Conservation (phyloP, 2,888 invertebrate genomes). For the Protula sp. region DNA sequence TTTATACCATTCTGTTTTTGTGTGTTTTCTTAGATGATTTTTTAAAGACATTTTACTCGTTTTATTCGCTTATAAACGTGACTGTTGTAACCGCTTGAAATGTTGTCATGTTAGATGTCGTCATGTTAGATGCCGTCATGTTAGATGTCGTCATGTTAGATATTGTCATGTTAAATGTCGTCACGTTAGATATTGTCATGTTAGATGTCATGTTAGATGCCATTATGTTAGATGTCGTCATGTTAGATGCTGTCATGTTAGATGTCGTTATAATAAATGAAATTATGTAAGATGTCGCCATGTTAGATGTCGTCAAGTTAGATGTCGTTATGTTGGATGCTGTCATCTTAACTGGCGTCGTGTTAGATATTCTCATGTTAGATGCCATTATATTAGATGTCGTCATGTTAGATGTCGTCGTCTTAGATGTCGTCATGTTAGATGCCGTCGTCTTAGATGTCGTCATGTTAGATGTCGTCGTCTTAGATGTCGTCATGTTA, state of each 20-base stretch:
- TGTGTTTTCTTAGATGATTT: too few relatives aligned
- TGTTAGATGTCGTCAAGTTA: neutral
- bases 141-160: neutral
- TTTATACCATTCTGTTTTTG: too few relatives aligned
- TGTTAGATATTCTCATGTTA: neutral
- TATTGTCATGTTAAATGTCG: neutral
- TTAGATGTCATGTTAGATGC: neutral
- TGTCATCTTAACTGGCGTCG: neutral
- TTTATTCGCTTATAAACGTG: too few relatives aligned
- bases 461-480: neutral
- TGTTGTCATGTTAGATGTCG: neutral
- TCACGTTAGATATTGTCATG: neutral
- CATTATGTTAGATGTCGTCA: neutral
- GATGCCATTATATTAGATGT: neutral
- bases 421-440: neutral
- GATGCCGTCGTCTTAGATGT: neutral
- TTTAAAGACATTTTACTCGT: too few relatives aligned
- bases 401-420: neutral
- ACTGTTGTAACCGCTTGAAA: too few relatives aligned
- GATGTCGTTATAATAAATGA: neutral
- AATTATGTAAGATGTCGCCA: neutral
- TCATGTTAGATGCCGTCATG: neutral
- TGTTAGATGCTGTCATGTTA: neutral
- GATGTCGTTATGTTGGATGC: neutral
- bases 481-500: neutral